phyloP scores from a whole-genome alignment of 2,113 vertebrate genomes.

The Stigmatopora nigra region DNA sequence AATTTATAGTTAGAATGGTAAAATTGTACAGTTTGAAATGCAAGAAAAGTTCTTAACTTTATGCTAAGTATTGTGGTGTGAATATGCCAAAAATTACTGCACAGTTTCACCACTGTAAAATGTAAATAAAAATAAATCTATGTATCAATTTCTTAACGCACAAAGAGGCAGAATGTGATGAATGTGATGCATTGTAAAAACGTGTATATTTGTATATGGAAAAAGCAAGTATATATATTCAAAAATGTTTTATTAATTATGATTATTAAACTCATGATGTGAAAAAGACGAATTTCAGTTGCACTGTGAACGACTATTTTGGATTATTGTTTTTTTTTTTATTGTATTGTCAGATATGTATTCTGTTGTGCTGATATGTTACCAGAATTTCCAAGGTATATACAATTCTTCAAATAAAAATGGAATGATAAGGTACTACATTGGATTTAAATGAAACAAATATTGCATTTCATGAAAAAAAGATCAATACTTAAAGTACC shows the following conservation, averaged over 20 bases:
- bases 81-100: slow-evolving; percentile 14
- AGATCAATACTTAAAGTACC: background rate
- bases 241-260: slow-evolving; percentile 19
- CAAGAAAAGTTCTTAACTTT: slow-evolving; percentile 2
- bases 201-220: slow-evolving; percentile 23
- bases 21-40: slow-evolving; percentile 4
- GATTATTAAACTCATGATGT: slow-evolving; percentile 38
- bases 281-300: slow-evolving; percentile 43
- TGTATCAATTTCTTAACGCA: slow-evolving; percentile 28
- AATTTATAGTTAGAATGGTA: slow-evolving; percentile 2
- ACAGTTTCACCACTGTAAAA: background rate
- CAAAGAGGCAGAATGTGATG: slow-evolving; percentile 46
- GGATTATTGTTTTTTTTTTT: slow-evolving; percentile 9
- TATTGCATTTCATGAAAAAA: background rate
- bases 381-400: background rate
- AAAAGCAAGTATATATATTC: slow-evolving; percentile 16
- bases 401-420: background rate
- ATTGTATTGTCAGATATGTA: slow-evolving; percentile 28
- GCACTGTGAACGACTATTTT: slow-evolving; percentile 50
- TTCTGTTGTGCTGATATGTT: background rate
- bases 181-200: background rate
- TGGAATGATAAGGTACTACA: too few relatives aligned
- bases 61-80: slow-evolving; percentile 4
- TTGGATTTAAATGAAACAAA: background rate
- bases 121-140: slow-evolving; percentile 2